A percentile compares a stretch with the other conserved stretches of the same genome.
These are phyloP conservation scores for Fulica atra DNA, from an alignment of 2,113 vertebrate genomes.

Conservation along the genomic window DNA sequence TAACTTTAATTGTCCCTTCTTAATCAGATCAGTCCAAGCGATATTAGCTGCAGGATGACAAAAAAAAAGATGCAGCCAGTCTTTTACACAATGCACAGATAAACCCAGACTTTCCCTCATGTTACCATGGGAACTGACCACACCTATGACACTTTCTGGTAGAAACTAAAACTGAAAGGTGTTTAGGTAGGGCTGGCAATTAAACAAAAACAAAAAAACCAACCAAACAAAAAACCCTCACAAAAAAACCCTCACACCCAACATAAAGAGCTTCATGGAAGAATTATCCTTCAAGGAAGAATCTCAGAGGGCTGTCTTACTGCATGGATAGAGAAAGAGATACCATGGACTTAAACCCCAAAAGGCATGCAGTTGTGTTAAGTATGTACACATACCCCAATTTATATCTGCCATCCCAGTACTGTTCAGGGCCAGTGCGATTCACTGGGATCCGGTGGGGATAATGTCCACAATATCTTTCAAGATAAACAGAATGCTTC, in stretches of 20 bases:
- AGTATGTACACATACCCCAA: fast-evolving
- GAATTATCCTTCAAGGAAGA: neutral
- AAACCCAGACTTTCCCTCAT: neutral
- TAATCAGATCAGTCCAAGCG: neutral
- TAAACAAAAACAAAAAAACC: neutral
- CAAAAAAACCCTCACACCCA: neutral
- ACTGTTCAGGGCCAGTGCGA: neutral
- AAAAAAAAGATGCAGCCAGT: neutral
- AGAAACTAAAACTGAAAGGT: neutral
- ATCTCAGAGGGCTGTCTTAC: neutral
- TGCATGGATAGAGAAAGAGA: neutral
- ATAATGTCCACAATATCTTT: neutral
- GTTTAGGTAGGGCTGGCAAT: neutral
- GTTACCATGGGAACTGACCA: neutral
- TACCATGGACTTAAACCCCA: neutral
- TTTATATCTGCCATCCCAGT: neutral
- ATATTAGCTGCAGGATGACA: neutral
- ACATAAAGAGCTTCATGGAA: neutral
- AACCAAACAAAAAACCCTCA: too few relatives aligned
- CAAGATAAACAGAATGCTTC: neutral
- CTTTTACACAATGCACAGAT: neutral
- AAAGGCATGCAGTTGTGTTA: neutral
- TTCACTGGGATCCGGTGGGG: neutral
- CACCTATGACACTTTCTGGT: neutral
- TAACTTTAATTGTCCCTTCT: neutral